These are phyloP conservation scores for Tipula helvola DNA, from an alignment of 2,888 invertebrate species.

Conservation along the genomic window DNA sequence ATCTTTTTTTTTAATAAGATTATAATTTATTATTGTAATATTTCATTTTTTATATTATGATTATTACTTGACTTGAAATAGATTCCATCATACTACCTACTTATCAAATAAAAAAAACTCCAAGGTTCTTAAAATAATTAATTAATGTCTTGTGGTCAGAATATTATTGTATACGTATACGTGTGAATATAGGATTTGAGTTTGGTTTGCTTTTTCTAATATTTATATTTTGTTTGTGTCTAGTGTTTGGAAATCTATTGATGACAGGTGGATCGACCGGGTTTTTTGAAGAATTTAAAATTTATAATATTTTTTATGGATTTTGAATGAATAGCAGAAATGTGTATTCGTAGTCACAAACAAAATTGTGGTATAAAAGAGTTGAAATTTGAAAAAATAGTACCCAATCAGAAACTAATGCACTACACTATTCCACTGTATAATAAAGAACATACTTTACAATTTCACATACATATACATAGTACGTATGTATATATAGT, in stretches of 20 bases:
- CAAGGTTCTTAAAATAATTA: neutral
- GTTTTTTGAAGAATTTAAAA: neutral
- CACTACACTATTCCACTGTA: neutral
- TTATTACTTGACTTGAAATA: slow-evolving; percentile 4
- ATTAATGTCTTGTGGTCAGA: neutral
- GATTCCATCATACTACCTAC: neutral
- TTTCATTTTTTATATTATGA: neutral
- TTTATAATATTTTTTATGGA: neutral
- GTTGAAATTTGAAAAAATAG: neutral
- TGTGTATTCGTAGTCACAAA: neutral
- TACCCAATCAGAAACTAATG: neutral
- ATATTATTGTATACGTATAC: neutral
- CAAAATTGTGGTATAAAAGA: neutral
- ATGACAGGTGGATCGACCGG: neutral
- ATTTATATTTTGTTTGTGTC: neutral
- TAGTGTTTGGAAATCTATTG: neutral
- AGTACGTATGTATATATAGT: neutral
- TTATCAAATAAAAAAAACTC: neutral
- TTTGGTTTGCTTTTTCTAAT: neutral
- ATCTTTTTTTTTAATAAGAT: neutral
- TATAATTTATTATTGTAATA: neutral
- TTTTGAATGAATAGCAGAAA: neutral
- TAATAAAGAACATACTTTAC: neutral
- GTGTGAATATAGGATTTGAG: neutral
- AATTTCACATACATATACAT: neutral